Conservation (phyloP, 2,797 vertebrate species). For the Pseudochirops cupreus region DNA sequence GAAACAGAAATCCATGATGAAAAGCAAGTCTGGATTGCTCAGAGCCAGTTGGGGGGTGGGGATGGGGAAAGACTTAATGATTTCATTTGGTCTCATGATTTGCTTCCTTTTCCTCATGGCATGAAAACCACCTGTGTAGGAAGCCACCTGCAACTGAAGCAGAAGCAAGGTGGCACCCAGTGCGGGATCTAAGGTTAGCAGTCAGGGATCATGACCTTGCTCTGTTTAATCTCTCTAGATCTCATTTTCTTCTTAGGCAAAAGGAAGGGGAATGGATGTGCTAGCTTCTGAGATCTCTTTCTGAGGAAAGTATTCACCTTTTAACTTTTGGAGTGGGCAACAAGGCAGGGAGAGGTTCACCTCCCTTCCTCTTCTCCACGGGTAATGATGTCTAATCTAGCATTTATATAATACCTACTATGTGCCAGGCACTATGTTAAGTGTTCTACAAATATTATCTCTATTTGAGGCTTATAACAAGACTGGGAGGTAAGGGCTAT, state of each 20-base stretch:
- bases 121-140: background rate
- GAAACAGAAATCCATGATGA: background rate
- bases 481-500: background rate
- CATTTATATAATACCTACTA: background rate
- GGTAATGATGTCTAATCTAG: background rate
- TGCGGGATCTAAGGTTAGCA: background rate
- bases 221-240: background rate
- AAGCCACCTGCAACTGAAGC: background rate
- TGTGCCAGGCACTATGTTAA: background rate
- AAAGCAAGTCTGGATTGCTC: background rate
- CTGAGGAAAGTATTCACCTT: background rate
- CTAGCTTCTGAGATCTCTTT: background rate
- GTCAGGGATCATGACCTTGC: background rate
- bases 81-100: background rate
- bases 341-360: background rate
- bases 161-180: background rate
- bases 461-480: background rate
- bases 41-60: background rate
- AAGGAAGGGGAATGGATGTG: background rate
- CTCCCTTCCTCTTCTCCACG: background rate
- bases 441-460: background rate
- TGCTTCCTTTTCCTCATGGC: background rate
- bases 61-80: accelerated
- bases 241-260: background rate
- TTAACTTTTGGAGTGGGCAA: background rate